Conservation (phyloP, 1,140 invertebrate species). For the Lutraria rhynchaena region DNA sequence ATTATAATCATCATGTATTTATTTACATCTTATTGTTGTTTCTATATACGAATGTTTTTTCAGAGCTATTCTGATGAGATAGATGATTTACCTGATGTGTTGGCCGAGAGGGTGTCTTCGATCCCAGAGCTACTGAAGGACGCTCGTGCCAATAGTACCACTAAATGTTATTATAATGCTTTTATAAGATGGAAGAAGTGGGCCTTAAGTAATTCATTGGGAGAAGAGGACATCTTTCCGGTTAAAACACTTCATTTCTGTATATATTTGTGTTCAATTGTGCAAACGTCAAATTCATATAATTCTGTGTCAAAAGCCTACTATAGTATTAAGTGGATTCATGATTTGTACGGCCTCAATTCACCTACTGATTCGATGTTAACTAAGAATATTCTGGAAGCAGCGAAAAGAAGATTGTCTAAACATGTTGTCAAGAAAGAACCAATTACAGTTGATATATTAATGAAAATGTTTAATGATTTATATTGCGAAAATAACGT, state of each 20-base stretch:
- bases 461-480: not conserved
- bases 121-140: slow-evolving; percentile 26
- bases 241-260: not conserved
- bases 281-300: slow-evolving; percentile 9
- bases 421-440: not conserved
- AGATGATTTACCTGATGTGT: slow-evolving; percentile 32
- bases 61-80: slow-evolving; percentile 21
- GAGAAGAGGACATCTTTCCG: slow-evolving; percentile 37
- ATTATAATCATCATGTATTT: not conserved
- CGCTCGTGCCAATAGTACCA: slow-evolving; percentile 13
- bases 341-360: too few species aligned
- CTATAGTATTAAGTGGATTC: not conserved
- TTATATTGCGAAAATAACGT: slow-evolving; percentile 7
- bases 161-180: slow-evolving; percentile 8
- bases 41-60: slow-evolving; percentile 38
- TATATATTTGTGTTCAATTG: slow-evolving; percentile 13
- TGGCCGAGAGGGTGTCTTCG: slow-evolving; percentile 18
- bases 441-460: slow-evolving; percentile 15
- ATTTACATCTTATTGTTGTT: not conserved
- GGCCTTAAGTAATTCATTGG: slow-evolving; percentile 37
- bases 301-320: not conserved
- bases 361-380: slow-evolving; percentile 6
- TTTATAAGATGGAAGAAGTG: slow-evolving; percentile 31
- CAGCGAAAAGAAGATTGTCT: not conserved
- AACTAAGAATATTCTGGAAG: slow-evolving; percentile 12